Evolutionary conservation across 2,797 vertebrate genomes (phyloP).

Genomic region (Enteromius radiatus): DNA sequence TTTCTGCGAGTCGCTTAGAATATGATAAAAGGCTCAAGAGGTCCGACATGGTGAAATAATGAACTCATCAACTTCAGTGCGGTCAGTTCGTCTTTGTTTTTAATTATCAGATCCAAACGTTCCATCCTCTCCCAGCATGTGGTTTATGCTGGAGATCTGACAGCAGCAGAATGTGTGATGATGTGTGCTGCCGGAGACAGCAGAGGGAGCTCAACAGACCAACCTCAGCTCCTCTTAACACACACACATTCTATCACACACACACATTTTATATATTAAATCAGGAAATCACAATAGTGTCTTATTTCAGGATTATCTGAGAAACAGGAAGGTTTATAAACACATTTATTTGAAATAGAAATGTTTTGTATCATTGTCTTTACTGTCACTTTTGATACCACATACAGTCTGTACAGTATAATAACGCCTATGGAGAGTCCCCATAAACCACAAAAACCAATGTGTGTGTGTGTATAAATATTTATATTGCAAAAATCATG

Average conservation of each 20-base stretch:
- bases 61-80: constrained; percentile 36
- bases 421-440: too few species aligned
- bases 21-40: constrained; percentile 48
- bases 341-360: background rate
- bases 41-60: background rate
- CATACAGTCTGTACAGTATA: too few species aligned
- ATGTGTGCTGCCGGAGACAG: constrained; percentile 65
- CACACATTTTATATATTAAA: background rate
- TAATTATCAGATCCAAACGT: constrained; percentile 36
- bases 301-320: background rate
- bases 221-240: constrained; percentile 55
- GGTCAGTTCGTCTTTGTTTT: constrained; percentile 38
- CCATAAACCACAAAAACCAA: too few species aligned
- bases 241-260: background rate
- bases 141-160: constrained; percentile 61
- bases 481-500: too few species aligned
- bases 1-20: constrained; percentile 44
- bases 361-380: background rate
- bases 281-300: background rate
- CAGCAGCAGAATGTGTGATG: constrained; percentile 28
- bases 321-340: background rate
- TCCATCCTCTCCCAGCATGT: constrained; percentile 54
- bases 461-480: too few species aligned
- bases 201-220: constrained; percentile 65
- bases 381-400: background rate